Evolutionary conservation across 1,140 invertebrate species (phyloP), one percentile per base, ranked within the genome.

Genomic region (Euglossa dilemma): DNA sequence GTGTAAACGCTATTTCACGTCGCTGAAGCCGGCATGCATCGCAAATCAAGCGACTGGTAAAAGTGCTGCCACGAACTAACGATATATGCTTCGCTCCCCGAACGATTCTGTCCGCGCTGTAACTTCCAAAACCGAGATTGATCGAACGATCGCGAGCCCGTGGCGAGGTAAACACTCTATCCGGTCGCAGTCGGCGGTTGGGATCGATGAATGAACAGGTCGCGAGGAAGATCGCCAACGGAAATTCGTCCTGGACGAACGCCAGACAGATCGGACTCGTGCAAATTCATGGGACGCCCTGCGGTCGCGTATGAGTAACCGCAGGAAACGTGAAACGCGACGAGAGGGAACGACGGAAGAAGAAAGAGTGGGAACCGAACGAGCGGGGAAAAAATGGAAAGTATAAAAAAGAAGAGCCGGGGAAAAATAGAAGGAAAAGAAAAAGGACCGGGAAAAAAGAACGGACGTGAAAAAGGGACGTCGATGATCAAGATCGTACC

Each of bases 401-500:
- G 28, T 9, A 28, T 9, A 18, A 7, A 28, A 25, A 14, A 47
- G 25, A 20, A 14, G 28, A 28, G 52, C 25, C 3, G 23, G 20
- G 16, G 43, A 6, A 43, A 66, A 45, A 45, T 45, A 45, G 47
- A 66, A 23, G 16, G n/a, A 54, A 52, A 9, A 47, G 18, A 57
- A n/a, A n/a, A n/a, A n/a, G n/a, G 14, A 36, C 36, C 36, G 4
- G 18, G 16, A 28, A 47, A 18, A 59, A 63, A 64, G 43, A n/a
- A 25, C 20, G 0, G 11, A 14, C 23, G 25, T 23, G 25, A 14
- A 57, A 28, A 47, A 61, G 50, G 36, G 79, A 77, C 83, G 79
- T 67, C 87, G 76, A 89, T 88, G 82, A 89, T 90, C 89, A 90
- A 88, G 87, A 89, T 89, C 85, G 83, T 82, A 87, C 7, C 70